A percentile compares a stretch with the other conserved stretches of the same genome.
phyloP scores from a whole-genome alignment of 2,113 vertebrate species.

The Heloderma charlesbogerti region DNA sequence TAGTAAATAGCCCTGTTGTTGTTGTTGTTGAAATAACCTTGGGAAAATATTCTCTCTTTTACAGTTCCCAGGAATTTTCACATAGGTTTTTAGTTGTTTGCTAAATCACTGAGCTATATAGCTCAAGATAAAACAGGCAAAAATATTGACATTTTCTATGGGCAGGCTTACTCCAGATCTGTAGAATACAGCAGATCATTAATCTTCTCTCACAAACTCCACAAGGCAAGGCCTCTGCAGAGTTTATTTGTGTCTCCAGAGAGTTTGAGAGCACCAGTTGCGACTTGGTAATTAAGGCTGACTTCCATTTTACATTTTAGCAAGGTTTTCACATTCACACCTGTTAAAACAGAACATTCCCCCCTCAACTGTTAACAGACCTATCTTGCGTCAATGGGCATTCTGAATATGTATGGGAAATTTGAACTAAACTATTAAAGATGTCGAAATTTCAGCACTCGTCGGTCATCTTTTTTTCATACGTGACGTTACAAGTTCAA shows the following conservation, averaged over 20 bases:
- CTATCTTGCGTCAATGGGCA: neutral
- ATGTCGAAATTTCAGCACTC: neutral
- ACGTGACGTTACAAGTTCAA: neutral
- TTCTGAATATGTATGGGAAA: neutral
- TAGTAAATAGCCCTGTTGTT: neutral
- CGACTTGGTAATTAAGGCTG: conserved; percentile 18
- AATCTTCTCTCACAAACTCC: conserved; percentile 21
- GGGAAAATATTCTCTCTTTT: neutral
- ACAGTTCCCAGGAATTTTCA: neutral
- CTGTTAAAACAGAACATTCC: neutral
- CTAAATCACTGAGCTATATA: conserved; percentile 5
- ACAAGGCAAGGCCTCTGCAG: conserved; percentile 15
- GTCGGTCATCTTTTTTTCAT: neutral
- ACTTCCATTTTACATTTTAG: conserved; percentile 18
- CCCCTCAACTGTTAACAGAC: neutral
- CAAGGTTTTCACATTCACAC: neutral
- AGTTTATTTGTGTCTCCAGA: conserved; percentile 8
- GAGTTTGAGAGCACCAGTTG: conserved; percentile 2
- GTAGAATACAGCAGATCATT: conserved; percentile 9
- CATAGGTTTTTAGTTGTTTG: neutral
- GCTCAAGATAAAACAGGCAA: conserved; percentile 11
- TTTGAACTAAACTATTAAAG: neutral
- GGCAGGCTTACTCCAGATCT: conserved; percentile 16
- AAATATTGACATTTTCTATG: conserved; percentile 25
- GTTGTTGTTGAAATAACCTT: conserved; percentile 4